Conservation (phyloP, 2,888 invertebrate species). For the Polia nebulosa region DNA sequence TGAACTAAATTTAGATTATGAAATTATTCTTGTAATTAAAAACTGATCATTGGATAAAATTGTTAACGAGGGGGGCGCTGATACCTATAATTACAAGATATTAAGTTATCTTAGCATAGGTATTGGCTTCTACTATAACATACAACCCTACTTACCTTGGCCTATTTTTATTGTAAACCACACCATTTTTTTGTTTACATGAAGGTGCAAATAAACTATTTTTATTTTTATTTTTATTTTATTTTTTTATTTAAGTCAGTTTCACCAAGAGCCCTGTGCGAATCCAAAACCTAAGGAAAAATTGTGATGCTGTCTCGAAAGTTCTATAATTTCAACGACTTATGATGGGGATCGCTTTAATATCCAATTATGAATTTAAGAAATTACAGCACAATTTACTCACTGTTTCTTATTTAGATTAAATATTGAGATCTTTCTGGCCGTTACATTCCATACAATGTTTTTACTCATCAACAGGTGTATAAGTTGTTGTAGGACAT, state of each 20-base stretch:
- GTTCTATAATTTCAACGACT: background rate
- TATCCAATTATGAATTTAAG: background rate
- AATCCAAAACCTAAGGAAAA: background rate
- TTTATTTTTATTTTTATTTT: no score
- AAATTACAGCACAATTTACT: constrained; percentile 10
- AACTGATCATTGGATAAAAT: no score
- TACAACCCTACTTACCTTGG: no score
- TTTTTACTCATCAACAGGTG: constrained; percentile 55
- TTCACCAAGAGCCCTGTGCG: background rate
- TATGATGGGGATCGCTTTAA: background rate
- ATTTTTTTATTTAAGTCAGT: background rate
- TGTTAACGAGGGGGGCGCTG: no score
- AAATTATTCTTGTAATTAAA: no score
- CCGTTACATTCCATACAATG: constrained; percentile 32
- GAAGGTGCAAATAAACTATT: no score
- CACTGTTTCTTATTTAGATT: constrained; percentile 1
- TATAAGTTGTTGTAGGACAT: constrained; percentile 69
- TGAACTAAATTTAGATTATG: no score
- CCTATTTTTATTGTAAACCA: no score
- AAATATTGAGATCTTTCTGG: constrained; percentile 7
- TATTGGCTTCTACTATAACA: no score
- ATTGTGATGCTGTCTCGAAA: background rate
- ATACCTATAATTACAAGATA: no score
- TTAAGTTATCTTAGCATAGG: no score
- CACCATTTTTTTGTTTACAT: no score